phyloP scores from a whole-genome alignment of 2,113 vertebrate genomes.

The Malurus melanocephalus region DNA sequence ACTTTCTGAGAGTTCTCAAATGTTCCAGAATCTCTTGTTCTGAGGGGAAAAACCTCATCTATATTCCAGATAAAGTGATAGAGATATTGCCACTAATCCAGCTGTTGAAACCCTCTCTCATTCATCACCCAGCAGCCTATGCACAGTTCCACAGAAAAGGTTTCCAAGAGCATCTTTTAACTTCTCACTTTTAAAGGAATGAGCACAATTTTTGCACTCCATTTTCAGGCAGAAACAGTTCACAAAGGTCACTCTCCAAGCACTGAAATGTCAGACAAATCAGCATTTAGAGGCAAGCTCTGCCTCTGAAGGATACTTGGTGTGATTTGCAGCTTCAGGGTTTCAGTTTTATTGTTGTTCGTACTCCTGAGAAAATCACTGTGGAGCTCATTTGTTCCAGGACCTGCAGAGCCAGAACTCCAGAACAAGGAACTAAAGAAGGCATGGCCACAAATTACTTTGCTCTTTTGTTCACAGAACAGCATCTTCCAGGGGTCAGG shows the following conservation, averaged over 20 bases:
- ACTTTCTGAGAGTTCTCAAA: not conserved
- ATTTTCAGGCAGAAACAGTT: not conserved
- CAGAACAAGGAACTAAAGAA: not conserved
- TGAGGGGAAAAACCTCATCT: not conserved
- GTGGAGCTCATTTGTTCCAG: not conserved
- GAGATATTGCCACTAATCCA: not conserved
- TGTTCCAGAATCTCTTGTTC: not conserved
- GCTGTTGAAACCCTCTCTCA: not conserved
- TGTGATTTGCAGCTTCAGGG: not conserved
- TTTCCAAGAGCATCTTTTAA: not conserved
- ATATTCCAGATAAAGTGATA: not conserved
- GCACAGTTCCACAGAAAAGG: not conserved
- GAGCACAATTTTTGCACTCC: not conserved
- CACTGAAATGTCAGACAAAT: not conserved
- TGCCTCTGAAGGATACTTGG: not conserved
- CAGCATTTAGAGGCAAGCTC: not conserved
- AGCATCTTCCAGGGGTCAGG: not conserved
- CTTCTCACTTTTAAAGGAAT: not conserved
- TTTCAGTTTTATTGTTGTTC: not conserved
- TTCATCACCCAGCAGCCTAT: not conserved
- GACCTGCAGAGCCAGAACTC: not conserved
- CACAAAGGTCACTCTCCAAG: not conserved
- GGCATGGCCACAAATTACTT: fast-evolving
- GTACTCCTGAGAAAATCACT: not conserved
- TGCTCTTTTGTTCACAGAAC: not conserved